Evolutionary conservation across 1,140 invertebrate genomes (phyloP).

Genomic region (Formica selysi): DNA sequence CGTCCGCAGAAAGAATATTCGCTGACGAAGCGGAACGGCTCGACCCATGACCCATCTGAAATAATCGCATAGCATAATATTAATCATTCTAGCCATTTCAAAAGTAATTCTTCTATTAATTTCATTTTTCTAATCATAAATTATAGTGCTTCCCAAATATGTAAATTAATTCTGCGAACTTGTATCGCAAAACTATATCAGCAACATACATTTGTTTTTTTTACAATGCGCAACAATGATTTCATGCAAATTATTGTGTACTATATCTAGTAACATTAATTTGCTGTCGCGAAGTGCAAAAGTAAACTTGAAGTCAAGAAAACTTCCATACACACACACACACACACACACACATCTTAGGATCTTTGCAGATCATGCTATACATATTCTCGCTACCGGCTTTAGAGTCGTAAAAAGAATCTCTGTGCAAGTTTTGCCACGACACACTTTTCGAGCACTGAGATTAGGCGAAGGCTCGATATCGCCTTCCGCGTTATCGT

Average conservation of each 20-base stretch:
- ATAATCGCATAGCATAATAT: conserved; percentile 8
- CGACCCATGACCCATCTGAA: conserved; percentile 85
- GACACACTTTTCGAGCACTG: no score
- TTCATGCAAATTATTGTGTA: not conserved
- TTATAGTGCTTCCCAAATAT: not conserved
- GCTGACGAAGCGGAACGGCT: conserved; percentile 83
- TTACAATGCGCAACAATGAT: not conserved
- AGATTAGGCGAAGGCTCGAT: no score
- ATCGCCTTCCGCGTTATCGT: not conserved
- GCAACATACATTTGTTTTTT: not conserved
- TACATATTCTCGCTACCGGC: not conserved
- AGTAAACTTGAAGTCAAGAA: not conserved
- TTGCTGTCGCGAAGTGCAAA: not conserved
- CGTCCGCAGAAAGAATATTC: conserved; percentile 83
- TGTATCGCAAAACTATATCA: not conserved
- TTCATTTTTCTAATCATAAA: not conserved
- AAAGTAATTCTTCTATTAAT: not conserved
- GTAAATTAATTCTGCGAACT: not conserved
- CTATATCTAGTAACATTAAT: not conserved
- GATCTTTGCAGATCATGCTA: not conserved
- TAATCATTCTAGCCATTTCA: not conserved
- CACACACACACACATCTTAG: not conserved
- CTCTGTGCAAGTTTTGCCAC: no score
- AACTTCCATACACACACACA: no score
- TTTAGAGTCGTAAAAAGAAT: not conserved